These are phyloP conservation scores for Drosophila tripunctata DNA, from an alignment of 2,888 invertebrate genomes.

Conservation along the genomic window DNA sequence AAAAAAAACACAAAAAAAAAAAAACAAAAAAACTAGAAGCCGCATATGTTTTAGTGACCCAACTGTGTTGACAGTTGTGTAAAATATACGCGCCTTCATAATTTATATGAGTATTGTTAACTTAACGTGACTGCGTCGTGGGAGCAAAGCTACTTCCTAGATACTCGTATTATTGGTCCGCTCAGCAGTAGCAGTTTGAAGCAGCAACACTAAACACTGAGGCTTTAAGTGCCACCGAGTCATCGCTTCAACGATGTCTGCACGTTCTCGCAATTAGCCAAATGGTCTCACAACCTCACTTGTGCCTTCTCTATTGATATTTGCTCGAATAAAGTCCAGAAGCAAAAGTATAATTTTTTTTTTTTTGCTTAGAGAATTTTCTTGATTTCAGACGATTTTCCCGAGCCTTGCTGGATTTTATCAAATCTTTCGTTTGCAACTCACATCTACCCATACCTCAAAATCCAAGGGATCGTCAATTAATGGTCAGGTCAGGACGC, in stretches of 20 bases:
- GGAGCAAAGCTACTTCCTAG: conserved; percentile 55
- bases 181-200: not conserved
- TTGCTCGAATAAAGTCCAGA: not conserved
- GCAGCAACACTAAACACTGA: not conserved
- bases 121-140: conserved; percentile 76
- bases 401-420: not conserved
- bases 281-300: conserved; percentile 58
- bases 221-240: not conserved
- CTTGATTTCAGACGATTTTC: not conserved
- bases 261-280: conserved; percentile 76
- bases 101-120: conserved; percentile 80
- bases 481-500: conserved; percentile 41
- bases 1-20: too few species aligned
- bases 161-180: conserved; percentile 18
- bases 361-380: not conserved
- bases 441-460: conserved; percentile 35
- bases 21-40: conserved; percentile 45
- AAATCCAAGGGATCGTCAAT: conserved; percentile 46
- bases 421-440: not conserved
- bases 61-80: conserved; percentile 78
- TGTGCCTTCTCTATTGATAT: conserved; percentile 7
- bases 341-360: conserved; percentile 6
- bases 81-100: conserved; percentile 77
- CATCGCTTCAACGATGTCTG: conserved; percentile 39
- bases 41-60: conserved; percentile 79